Conservation (phyloP, 2,888 invertebrate genomes). For the Onchidella celtica region DNA sequence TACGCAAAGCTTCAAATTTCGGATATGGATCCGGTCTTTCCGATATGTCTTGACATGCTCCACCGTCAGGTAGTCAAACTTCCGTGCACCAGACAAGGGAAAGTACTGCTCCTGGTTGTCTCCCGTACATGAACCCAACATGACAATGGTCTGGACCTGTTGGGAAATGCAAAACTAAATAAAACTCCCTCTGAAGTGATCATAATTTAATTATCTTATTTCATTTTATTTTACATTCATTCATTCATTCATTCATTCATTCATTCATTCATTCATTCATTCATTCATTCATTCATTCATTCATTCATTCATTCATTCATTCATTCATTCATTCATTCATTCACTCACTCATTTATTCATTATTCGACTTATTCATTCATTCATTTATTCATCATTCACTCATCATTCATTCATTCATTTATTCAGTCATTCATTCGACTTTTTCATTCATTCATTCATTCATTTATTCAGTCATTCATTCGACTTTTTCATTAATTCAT, state of each 20-base stretch:
- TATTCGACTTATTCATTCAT: background rate
- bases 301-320: background rate
- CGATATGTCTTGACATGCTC: slow-evolving; percentile 62
- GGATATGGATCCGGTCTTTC: slow-evolving; percentile 63
- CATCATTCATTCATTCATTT: background rate
- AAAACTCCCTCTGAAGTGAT: background rate
- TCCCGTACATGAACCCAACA: slow-evolving; percentile 11
- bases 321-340: background rate
- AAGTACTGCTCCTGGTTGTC: slow-evolving; percentile 69
- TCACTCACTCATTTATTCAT: background rate
- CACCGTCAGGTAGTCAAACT: slow-evolving; percentile 69
- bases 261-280: background rate
- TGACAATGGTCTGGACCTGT: slow-evolving; percentile 43
- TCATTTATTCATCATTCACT: background rate
- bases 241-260: background rate
- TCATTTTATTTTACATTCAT: too few relatives aligned
- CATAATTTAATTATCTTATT: background rate
- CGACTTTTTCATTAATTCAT: background rate
- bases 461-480: background rate
- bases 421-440: background rate
- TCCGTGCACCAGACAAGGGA: slow-evolving; percentile 62
- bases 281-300: background rate
- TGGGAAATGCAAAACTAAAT: background rate
- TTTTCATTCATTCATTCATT: background rate
- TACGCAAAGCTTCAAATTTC: slow-evolving; percentile 64